These are phyloP conservation scores for Hafferia zeledoni DNA, from an alignment of 2,797 vertebrate species.

Conservation along the genomic window DNA sequence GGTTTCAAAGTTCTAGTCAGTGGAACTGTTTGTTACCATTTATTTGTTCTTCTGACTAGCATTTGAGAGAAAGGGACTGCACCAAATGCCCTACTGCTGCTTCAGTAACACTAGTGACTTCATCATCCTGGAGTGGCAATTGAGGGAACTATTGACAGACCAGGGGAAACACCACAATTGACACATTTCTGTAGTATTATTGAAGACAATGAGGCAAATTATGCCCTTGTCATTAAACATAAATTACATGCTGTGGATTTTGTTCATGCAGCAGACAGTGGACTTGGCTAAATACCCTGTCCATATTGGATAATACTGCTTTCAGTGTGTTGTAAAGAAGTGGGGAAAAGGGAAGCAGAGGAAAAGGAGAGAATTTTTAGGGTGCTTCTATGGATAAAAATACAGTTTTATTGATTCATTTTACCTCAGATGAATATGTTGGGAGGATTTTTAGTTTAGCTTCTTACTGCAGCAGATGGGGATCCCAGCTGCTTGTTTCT, in stretches of 20 bases:
- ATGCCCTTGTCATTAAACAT: neutral
- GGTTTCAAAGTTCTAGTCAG: neutral
- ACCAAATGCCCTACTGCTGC: neutral
- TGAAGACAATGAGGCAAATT: neutral
- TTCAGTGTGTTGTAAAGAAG: neutral
- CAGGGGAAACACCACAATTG: neutral
- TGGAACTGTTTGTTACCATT: neutral
- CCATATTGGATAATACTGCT: neutral
- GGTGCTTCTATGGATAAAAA: neutral
- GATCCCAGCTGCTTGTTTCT: conserved; percentile 66
- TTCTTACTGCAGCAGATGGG: conserved; percentile 64
- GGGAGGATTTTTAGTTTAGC: conserved; percentile 52
- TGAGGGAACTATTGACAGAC: neutral
- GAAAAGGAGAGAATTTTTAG: neutral
- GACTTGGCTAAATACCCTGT: neutral
- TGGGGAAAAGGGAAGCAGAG: neutral
- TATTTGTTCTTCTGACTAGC: neutral
- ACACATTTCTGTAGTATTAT: neutral
- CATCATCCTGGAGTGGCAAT: neutral
- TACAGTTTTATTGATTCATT: conserved; percentile 44
- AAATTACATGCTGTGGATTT: neutral
- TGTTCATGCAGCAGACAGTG: neutral
- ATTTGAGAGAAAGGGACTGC: neutral
- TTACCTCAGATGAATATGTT: conserved; percentile 33
- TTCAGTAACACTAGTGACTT: neutral